Evolutionary conservation across 1,140 invertebrate genomes (phyloP), one percentile per base, ranked within the genome.

Genomic region (Chelonus insularis): DNA sequence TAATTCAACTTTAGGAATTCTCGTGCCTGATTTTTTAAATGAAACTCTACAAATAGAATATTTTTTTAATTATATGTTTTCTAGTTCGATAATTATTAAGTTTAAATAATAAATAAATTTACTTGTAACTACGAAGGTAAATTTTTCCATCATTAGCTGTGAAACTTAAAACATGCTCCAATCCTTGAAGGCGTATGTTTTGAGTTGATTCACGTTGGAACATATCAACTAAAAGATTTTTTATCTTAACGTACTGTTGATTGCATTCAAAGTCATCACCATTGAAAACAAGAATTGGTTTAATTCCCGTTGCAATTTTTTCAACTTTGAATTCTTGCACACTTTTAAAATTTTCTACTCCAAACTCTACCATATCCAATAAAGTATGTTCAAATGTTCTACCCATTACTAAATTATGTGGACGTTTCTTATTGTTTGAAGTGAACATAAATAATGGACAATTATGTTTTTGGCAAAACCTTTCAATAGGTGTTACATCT

Each of bases 301-400:
- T 99, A 0, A 87, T 87, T 8, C 94, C 95, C 21, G 86, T 75
- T 1, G 89, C 70, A 20, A 95, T 87, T 82, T 96, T 96, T 20
- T 88, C 85, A 52, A 85, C 86, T 72, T 91, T 88, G 68, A 97
- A 95, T 29, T 93, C 90, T 43, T 85, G 78, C 72, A 97, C 83
- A 7, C 87, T 81, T 79, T 88, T 88, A 72, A 89, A 97, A 43
- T 91, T 87, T 63, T 93, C 90, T 12, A 98, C 85, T 16, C 94
- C 93, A 62, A 99, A 85, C 84, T 99, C 97, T 68, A 96, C 87
- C 94, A 99, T 98, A 74, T 99, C 97, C 37, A 99, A 81, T 21
- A 99, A 77, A 47, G 91, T 89, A 70, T 91, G 85, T 80, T 99
- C 93, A 82, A 90, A 98, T 68, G 92, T 90, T 67, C 97, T 84